These are phyloP conservation scores for Calephelis nemesis DNA, from an alignment of 1,140 invertebrate genomes.

Conservation along the genomic window DNA sequence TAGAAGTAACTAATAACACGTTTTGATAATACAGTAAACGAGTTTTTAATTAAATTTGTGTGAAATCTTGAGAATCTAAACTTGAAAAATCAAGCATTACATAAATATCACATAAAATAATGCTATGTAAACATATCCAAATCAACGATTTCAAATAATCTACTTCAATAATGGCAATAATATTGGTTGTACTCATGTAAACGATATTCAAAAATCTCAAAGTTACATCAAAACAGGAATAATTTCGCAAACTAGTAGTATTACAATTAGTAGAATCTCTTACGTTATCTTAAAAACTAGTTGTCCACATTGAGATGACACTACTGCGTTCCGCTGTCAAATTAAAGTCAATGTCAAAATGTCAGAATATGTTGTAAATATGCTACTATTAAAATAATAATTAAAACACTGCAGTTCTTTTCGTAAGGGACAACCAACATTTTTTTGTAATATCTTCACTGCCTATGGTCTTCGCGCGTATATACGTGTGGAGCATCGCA, in stretches of 20 bases:
- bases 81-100: conserved; percentile 1
- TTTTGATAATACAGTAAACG: conserved; percentile 1
- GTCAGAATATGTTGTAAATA: too few species aligned
- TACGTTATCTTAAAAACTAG: conserved; percentile 1
- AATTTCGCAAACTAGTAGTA: conserved; percentile 2
- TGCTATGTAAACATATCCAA: conserved; percentile 3
- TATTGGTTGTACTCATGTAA: conserved; percentile 12
- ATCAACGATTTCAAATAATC: not conserved
- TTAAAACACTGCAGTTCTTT: too few species aligned
- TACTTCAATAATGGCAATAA: conserved; percentile 7
- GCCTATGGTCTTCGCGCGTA: too few species aligned
- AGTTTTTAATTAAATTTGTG: conserved; percentile 11
- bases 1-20: conserved; percentile 8
- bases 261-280: conserved; percentile 15
- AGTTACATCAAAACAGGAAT: conserved; percentile 8
- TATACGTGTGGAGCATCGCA: too few species aligned
- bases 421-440: too few species aligned
- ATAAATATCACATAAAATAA: conserved; percentile 2
- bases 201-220: conserved; percentile 11
- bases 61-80: conserved; percentile 1
- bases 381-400: too few species aligned
- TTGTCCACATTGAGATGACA: too few species aligned
- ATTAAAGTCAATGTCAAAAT: too few species aligned
- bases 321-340: too few species aligned
- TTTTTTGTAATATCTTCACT: too few species aligned